Evolutionary conservation across 2,888 invertebrate genomes (phyloP), one percentile per base, ranked within the genome.

Genomic region (Polyploca ridens): DNA sequence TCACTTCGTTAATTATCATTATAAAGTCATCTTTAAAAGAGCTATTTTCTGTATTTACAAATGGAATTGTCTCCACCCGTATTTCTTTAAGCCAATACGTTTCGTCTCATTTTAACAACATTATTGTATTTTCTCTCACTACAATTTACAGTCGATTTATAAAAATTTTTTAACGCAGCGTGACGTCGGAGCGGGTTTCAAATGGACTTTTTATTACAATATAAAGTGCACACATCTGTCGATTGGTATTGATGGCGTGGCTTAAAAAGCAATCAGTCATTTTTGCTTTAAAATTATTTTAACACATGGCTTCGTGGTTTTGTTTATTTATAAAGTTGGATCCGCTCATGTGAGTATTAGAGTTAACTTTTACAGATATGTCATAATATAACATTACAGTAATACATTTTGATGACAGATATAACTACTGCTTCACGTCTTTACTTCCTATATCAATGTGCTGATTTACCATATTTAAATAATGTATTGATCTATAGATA

Each of bases 191-290:
- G 60, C 41, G 69, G 66, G 63, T 70, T 64, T 66, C 63, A 65
- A 65, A 66, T 68, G 65, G 61, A 41, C 13, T 61, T 61, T 61
- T 61, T 61, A 61, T 61, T 44, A 33, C 38, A 44, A 41, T 41
- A 61, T 54, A n/a, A 60, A 41, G 16, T 61, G 19, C 41, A 65
- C 66, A 69, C 76, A 77, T 73, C 76, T 76, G 75, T 67, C 74
- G 73, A 83, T 81, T 78, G 62, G 14, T 58, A 77, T 71, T 71
- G 73, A 76, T 76, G 46, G 33, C 65, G 54, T n/a, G 13, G n/a
- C 35, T 60, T 38, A 7, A 60, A 38, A 16, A 60, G 35, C 16
- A 38, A 38, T 60, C 35, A 60, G 10, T 16, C 59, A 59, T 35
- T 59, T 16, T 63, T 38, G 35, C 33, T 59, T 59, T 35, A 35